Evolutionary conservation across 2,113 vertebrate species (phyloP).

Genomic region (Dryoscopus gambensis): DNA sequence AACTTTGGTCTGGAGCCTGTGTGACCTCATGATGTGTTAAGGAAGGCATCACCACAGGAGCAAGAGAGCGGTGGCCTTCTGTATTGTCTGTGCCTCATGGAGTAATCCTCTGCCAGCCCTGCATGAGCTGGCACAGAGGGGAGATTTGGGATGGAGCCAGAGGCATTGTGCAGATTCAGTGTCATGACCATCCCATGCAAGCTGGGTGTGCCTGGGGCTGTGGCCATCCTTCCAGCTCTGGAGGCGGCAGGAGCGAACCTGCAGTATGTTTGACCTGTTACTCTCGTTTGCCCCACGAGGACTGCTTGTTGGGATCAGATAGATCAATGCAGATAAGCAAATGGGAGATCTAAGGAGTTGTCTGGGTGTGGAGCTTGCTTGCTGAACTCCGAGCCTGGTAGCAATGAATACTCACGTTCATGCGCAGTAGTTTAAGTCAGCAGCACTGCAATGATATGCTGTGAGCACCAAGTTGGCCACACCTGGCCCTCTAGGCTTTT

Average conservation of each 20-base stretch:
- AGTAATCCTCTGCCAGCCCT: not conserved
- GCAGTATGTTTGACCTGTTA: not conserved
- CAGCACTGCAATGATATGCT: not conserved
- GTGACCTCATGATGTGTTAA: not conserved
- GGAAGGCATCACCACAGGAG: not conserved
- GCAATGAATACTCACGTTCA: not conserved
- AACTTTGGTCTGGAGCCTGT: not conserved
- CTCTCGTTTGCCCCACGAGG: not conserved
- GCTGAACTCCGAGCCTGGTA: not conserved
- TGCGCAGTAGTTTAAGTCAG: not conserved
- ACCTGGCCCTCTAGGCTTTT: not conserved
- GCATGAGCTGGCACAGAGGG: not conserved
- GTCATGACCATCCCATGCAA: not conserved
- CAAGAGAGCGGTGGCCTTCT: not conserved
- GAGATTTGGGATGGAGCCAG: constrained; percentile 4
- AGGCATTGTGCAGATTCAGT: not conserved
- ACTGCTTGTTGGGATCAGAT: not conserved
- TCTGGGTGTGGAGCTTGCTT: not conserved
- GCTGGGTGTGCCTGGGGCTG: not conserved
- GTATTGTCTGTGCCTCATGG: not conserved
- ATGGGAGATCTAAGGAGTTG: not conserved
- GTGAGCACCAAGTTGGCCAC: not conserved
- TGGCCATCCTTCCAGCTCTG: not conserved
- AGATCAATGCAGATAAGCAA: not conserved
- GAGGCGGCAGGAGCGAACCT: not conserved